Evolutionary conservation across 2,113 vertebrate species (phyloP).

Genomic region (Triplophysa tibetana): DNA sequence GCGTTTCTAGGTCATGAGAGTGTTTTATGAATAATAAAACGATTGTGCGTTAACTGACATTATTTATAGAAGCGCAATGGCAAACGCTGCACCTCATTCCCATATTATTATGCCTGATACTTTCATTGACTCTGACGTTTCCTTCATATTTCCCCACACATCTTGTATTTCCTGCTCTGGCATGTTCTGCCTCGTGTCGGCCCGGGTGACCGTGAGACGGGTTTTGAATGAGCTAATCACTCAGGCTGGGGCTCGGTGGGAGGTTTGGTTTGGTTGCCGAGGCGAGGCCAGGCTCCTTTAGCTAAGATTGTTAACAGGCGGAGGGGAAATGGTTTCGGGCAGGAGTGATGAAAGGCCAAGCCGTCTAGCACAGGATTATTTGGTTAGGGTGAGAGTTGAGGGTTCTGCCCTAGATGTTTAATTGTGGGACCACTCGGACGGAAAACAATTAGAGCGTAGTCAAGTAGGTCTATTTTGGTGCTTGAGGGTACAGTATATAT

Average conservation of each 20-base stretch:
- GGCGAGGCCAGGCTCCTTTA: slow-evolving; percentile 9
- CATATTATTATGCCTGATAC: slow-evolving; percentile 11
- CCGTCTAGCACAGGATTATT: slow-evolving; percentile 1
- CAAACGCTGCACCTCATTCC: slow-evolving; percentile 36
- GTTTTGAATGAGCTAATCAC: slow-evolving; percentile 44
- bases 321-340: slow-evolving; percentile 19
- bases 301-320: slow-evolving; percentile 45
- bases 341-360: slow-evolving; percentile 35
- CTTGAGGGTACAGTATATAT: slow-evolving; percentile 26
- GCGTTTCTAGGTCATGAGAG: slow-evolving; percentile 71
- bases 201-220: slow-evolving; percentile 17
- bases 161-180: not conserved
- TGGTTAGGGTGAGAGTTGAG: not conserved
- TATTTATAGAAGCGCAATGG: slow-evolving; percentile 67
- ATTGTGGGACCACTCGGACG: slow-evolving; percentile 4
- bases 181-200: slow-evolving; percentile 18
- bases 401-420: slow-evolving; percentile 38
- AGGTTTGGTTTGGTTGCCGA: slow-evolving; percentile 26
- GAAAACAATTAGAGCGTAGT: slow-evolving; percentile 29
- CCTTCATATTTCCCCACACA: not conserved
- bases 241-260: slow-evolving; percentile 35
- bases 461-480: slow-evolving; percentile 19
- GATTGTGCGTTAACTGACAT: slow-evolving; percentile 68
- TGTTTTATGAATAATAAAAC: slow-evolving; percentile 77
- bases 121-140: slow-evolving; percentile 2